A percentile compares a stretch with the other conserved stretches of the same genome.
Conservation (phyloP, 2,113 vertebrate species). For the Ginglymostoma cirratum region DNA sequence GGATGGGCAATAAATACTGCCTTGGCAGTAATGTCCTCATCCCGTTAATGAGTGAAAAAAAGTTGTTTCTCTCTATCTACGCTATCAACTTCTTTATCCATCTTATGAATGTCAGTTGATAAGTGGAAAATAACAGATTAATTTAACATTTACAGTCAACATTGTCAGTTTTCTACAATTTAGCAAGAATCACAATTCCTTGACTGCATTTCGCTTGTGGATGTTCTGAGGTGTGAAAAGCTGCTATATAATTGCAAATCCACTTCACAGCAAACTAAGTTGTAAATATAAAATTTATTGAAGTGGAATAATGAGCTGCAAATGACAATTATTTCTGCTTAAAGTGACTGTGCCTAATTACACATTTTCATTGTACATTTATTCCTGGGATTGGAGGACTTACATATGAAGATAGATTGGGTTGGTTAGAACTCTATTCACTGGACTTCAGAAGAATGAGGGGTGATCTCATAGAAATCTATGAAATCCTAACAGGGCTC, state of each 20-base stretch:
- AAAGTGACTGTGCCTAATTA: neutral
- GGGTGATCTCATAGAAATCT: no score
- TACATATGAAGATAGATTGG: no score
- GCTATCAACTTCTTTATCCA: neutral
- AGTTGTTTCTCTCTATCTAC: no score
- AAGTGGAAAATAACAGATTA: neutral
- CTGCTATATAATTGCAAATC: neutral
- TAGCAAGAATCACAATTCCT: neutral
- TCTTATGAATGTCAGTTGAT: neutral
- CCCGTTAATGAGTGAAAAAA: no score
- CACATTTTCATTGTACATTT: neutral
- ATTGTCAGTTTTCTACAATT: neutral
- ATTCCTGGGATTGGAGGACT: no score
- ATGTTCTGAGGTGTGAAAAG: neutral
- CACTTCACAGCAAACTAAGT: no score
- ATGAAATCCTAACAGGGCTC: no score
- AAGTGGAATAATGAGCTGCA: neutral
- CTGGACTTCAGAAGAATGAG: no score
- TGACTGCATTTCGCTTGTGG: neutral
- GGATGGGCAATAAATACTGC: no score
- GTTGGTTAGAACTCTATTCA: no score
- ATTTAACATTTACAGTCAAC: neutral
- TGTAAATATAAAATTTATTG: neutral
- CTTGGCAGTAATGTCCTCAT: no score
- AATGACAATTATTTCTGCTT: neutral